Evolutionary conservation across 35 echinoderm and acorn worm species (phyloP).

Genomic region (Apostichopus californicus): DNA sequence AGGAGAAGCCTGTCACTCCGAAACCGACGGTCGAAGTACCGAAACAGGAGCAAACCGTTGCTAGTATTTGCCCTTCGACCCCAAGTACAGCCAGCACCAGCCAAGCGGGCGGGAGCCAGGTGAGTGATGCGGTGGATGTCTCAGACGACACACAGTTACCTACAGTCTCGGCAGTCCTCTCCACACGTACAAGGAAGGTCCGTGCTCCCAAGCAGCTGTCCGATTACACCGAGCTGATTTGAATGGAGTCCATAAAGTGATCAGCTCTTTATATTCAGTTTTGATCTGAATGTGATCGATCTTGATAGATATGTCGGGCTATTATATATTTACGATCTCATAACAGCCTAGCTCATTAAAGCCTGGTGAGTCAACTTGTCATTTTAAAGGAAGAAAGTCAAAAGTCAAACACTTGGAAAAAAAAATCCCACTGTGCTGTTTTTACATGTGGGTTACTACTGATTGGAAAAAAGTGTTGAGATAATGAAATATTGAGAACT

Average conservation of each 20-base stretch:
- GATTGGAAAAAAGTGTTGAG: too few species aligned
- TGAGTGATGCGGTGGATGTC: not conserved
- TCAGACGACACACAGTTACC: conserved; percentile 37
- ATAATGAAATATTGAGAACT: too few species aligned
- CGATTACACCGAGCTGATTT: conserved; percentile 76
- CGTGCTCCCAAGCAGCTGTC: conserved; percentile 76
- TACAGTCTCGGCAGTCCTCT: conserved; percentile 44
- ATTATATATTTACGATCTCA: too few species aligned
- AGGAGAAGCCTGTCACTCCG: not conserved
- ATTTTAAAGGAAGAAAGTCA: too few species aligned
- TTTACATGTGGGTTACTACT: too few species aligned
- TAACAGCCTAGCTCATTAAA: too few species aligned
- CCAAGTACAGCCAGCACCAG: not conserved
- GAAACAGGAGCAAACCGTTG: conserved; percentile 22
- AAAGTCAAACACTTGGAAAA: too few species aligned
- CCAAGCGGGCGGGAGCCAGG: conserved; percentile 7
- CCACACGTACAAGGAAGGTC: conserved; percentile 74
- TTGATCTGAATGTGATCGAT: too few species aligned
- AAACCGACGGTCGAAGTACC: conserved; percentile 25
- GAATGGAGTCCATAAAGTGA: not conserved
- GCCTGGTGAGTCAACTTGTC: too few species aligned
- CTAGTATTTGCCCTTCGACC: not conserved
- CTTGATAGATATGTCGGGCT: too few species aligned
- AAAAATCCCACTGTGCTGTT: too few species aligned
- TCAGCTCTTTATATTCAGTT: too few species aligned